These are phyloP conservation scores for Thunnus maccoyii DNA, from an alignment of 2,113 vertebrate species.

Conservation along the genomic window DNA sequence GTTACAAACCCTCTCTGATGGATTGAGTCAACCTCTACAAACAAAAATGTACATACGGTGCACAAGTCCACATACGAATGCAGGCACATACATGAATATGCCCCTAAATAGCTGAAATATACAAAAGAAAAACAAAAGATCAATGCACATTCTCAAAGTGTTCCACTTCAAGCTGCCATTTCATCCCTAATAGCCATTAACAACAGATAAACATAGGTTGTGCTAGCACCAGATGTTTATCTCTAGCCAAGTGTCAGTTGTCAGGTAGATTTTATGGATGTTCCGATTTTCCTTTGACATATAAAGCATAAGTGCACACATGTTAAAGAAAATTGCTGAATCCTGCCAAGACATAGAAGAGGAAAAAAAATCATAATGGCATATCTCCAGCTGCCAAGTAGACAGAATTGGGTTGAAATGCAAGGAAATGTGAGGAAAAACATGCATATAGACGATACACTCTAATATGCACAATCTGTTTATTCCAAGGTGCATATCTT, in stretches of 20 bases:
- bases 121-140: slow-evolving; percentile 1
- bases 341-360: slow-evolving; percentile 38
- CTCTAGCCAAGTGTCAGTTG: slow-evolving; percentile 62
- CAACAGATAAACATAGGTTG: slow-evolving; percentile 52
- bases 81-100: neutral
- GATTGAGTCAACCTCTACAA: slow-evolving; percentile 14
- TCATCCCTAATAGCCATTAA: slow-evolving; percentile 44
- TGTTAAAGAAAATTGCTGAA: slow-evolving; percentile 53
- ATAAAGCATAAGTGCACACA: slow-evolving; percentile 52
- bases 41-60: slow-evolving; percentile 8
- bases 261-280: slow-evolving; percentile 65
- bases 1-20: slow-evolving; percentile 18
- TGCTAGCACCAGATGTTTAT: slow-evolving; percentile 56
- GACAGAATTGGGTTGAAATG: slow-evolving; percentile 63
- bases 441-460: slow-evolving; percentile 23
- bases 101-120: neutral
- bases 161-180: slow-evolving; percentile 20
- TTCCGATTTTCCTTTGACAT: slow-evolving; percentile 55
- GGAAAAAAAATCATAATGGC: slow-evolving; percentile 36
- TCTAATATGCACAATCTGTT: slow-evolving; percentile 43
- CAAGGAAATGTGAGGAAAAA: slow-evolving; percentile 36
- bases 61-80: neutral
- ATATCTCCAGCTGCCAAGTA: slow-evolving; percentile 55
- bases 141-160: slow-evolving; percentile 8
- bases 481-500: slow-evolving; percentile 28